Conservation (phyloP, 2,113 vertebrate genomes). For the Engystomops pustulosus region DNA sequence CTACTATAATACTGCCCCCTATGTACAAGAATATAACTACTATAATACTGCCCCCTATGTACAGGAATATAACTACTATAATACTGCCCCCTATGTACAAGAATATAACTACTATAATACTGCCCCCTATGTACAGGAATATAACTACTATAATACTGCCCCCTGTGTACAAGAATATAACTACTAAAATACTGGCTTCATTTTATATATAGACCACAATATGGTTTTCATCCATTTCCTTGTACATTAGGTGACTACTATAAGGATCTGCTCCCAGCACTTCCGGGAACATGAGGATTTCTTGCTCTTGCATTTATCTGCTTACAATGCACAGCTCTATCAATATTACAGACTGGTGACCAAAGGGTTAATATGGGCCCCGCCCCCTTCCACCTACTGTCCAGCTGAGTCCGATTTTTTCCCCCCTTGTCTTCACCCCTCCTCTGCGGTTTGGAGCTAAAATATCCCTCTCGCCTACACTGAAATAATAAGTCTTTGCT, state of each 20-base stretch:
- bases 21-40: too few relatives aligned
- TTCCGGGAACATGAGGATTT: neutral
- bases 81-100: too few relatives aligned
- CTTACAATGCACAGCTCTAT: neutral
- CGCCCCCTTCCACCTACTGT: neutral
- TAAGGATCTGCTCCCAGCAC: neutral
- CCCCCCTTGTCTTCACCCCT: conserved; percentile 33
- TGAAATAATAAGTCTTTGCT: conserved; percentile 57
- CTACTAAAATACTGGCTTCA: too few relatives aligned
- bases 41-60: too few relatives aligned
- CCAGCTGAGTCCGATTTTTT: conserved; percentile 20
- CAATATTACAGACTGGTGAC: neutral
- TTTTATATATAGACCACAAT: neutral
- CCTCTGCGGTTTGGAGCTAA: conserved; percentile 52
- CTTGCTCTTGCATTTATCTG: neutral
- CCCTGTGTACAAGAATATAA: neutral
- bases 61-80: too few relatives aligned
- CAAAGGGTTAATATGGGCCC: conserved; percentile 21
- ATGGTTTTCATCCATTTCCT: neutral
- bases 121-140: neutral
- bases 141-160: too few relatives aligned
- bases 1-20: too few relatives aligned
- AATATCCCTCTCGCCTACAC: conserved; percentile 53
- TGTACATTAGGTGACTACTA: neutral
- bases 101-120: too few relatives aligned